Conservation (phyloP, 2,113 vertebrate species). For the Equus przewalskii region DNA sequence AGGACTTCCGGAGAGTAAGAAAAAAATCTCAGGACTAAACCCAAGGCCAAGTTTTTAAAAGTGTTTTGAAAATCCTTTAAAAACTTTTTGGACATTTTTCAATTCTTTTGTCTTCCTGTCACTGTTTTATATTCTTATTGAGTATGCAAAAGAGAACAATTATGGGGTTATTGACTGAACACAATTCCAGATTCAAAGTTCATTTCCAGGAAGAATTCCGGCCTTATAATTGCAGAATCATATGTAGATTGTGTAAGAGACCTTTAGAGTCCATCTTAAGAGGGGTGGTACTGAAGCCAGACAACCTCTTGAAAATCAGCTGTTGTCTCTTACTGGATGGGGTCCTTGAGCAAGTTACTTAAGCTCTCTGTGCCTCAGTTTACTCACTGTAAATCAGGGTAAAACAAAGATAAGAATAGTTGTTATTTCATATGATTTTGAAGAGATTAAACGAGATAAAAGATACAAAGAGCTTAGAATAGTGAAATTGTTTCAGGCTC, state of each 20-base stretch:
- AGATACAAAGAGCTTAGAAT: not conserved
- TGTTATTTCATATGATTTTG: not conserved
- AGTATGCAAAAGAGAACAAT: not conserved
- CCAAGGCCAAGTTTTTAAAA: not conserved
- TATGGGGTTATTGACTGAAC: not conserved
- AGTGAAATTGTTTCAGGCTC: not conserved
- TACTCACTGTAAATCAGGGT: not conserved
- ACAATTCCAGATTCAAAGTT: not conserved
- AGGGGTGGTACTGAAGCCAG: not conserved
- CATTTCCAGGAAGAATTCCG: not conserved
- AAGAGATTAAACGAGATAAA: constrained; percentile 9
- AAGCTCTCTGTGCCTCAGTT: not conserved
- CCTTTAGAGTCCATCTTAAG: not conserved
- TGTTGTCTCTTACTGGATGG: not conserved
- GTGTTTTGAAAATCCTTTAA: not conserved
- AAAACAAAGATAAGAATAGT: constrained; percentile 26
- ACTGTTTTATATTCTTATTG: not conserved
- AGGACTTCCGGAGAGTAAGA: not conserved
- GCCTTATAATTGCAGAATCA: not conserved
- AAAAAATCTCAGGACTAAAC: constrained; percentile 21
- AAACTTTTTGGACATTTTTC: not conserved
- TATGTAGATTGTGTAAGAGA: not conserved
- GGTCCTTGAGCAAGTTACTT: not conserved
- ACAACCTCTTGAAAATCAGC: not conserved
- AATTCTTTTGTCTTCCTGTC: not conserved